Evolutionary conservation across 2,888 invertebrate species (phyloP).

Genomic region (Hypsopygia costalis): DNA sequence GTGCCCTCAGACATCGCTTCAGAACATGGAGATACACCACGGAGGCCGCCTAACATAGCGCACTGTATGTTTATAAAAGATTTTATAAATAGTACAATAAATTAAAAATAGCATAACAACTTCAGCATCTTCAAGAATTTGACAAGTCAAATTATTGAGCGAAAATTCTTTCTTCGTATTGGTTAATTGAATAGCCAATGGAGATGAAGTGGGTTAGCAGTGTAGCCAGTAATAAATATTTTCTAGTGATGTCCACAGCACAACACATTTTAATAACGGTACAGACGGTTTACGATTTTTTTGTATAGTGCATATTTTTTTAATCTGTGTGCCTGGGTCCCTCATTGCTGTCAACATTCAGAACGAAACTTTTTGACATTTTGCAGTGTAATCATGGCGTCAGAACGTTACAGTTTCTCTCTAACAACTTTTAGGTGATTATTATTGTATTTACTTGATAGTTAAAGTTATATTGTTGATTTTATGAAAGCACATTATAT

Average conservation of each 20-base stretch:
- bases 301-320: too few relatives aligned
- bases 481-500: background rate
- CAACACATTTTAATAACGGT: too few relatives aligned
- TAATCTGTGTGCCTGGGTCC: too few relatives aligned
- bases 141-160: slow-evolving; percentile 70
- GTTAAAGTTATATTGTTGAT: slow-evolving; percentile 2
- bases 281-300: too few relatives aligned
- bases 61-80: slow-evolving; percentile 20
- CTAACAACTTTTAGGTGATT: slow-evolving; percentile 86
- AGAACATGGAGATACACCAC: slow-evolving; percentile 62
- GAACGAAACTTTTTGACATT: slow-evolving; percentile 44
- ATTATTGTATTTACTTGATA: slow-evolving; percentile 34
- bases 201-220: background rate
- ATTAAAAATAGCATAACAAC: slow-evolving; percentile 55
- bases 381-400: slow-evolving; percentile 90
- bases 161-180: slow-evolving; percentile 37
- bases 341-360: slow-evolving; percentile 41
- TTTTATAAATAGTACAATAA: slow-evolving; percentile 18
- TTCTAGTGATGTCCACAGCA: too few relatives aligned
- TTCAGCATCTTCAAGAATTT: slow-evolving; percentile 21
- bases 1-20: slow-evolving; percentile 67
- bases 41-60: slow-evolving; percentile 49
- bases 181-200: slow-evolving; percentile 36
- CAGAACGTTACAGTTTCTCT: slow-evolving; percentile 98
- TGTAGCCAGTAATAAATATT: slow-evolving; percentile 2